These are phyloP conservation scores for Drosophila bocki DNA, from an alignment of 1,140 invertebrate species.

Conservation along the genomic window DNA sequence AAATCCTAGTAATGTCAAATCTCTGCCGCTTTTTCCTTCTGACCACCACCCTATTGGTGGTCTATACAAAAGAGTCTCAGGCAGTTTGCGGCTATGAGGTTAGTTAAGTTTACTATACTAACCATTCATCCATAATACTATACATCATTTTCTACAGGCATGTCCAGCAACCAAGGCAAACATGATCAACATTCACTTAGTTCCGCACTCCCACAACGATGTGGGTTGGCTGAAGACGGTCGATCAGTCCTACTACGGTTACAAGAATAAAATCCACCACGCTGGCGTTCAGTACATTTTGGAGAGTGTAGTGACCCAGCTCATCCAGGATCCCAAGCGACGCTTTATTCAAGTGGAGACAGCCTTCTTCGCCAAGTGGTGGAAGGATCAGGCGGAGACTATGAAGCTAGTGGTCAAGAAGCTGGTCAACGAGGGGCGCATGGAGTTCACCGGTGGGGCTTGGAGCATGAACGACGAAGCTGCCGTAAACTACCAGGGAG, in stretches of 20 bases:
- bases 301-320: conserved; percentile 93
- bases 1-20: conserved; percentile 14
- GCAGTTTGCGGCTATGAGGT: conserved; percentile 65
- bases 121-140: no score
- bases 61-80: conserved; percentile 3
- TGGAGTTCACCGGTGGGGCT: conserved; percentile 95
- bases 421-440: conserved; percentile 90
- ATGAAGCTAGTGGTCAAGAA: conserved; percentile 87
- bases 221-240: conserved; percentile 97
- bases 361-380: conserved; percentile 97
- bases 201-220: conserved; percentile 94
- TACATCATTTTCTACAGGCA: conserved; percentile 85
- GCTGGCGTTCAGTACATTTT: conserved; percentile 97
- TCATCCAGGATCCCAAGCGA: conserved; percentile 90
- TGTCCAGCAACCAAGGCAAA: conserved; percentile 86
- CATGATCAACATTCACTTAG: conserved; percentile 93
- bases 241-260: conserved; percentile 96
- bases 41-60: conserved; percentile 19
- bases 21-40: conserved; percentile 12
- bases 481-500: conserved; percentile 95
- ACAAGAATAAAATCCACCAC: conserved; percentile 89
- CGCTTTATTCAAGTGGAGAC: conserved; percentile 92
- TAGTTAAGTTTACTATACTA: not conserved
- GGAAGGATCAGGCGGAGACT: conserved; percentile 90
- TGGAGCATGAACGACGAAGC: conserved; percentile 99